Evolutionary conservation across 2,888 invertebrate species (phyloP), one percentile per base, ranked within the genome.

Genomic region (Caenorhabditis doughertyi): DNA sequence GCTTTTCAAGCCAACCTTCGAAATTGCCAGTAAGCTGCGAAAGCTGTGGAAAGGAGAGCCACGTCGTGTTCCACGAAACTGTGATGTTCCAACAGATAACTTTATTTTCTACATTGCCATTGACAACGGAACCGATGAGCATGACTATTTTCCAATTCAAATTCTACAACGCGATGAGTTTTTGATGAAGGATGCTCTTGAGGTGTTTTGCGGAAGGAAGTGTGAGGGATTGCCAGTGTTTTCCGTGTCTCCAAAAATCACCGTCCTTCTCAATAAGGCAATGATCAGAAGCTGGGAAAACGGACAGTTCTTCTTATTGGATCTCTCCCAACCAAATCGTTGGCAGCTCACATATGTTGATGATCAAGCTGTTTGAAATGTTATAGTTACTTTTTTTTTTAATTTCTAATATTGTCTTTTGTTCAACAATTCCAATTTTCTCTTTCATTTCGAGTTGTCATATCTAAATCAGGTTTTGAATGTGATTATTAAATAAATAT

Each of bases 331-430:
- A n/a, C 76, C 76, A 25, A 68, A 27, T 32, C 49, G 68, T 16
- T 76, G 76, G 76, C 39, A 49, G 2, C 29, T 76, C 27, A 60
- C 44, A 27, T 76, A 68, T 27, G 60, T 76, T n/a, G 76, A 76
- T 35, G 76, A 76, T n/a, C n/a, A n/a, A n/a, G n/a, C n/a, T n/a
- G n/a, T n/a, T n/a, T n/a, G n/a, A n/a, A n/a, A n/a, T n/a, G n/a
- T n/a, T n/a, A n/a, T n/a, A n/a, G n/a, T n/a, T n/a, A n/a, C n/a
- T n/a, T n/a, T n/a, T n/a, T n/a, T n/a, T n/a, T n/a, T n/a, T n/a
- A n/a, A n/a, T n/a, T n/a, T n/a, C n/a, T n/a, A n/a, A n/a, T n/a
- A n/a, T n/a, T n/a, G n/a, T n/a, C n/a, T n/a, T n/a, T n/a, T n/a
- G n/a, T n/a, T n/a, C n/a, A n/a, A n/a, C n/a, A n/a, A n/a, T n/a